Conservation (phyloP, 2,888 invertebrate genomes). For the Rotaria macrura region DNA sequence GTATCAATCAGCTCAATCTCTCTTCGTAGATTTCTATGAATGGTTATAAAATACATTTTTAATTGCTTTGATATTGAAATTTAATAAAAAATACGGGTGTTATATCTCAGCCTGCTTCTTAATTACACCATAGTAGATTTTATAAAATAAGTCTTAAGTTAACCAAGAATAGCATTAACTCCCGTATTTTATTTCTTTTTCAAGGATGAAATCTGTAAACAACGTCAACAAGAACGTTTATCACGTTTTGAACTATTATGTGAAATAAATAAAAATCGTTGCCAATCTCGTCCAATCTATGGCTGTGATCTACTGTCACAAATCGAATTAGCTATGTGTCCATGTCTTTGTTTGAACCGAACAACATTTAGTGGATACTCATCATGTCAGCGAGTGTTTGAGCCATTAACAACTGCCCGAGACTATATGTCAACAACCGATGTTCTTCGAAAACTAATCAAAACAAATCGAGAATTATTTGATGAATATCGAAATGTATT, state of each 20-base stretch:
- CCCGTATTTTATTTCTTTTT: not conserved
- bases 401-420: not conserved
- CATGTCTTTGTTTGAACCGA: not conserved
- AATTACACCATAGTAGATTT: no score
- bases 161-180: no score
- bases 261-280: not conserved
- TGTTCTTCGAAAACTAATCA: slow-evolving; percentile 51
- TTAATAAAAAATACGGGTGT: no score
- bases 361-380: not conserved
- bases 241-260: not conserved
- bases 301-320: not conserved
- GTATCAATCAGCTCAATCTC: no score
- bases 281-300: not conserved
- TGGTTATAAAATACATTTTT: no score
- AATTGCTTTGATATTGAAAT: no score
- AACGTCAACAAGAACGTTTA: not conserved
- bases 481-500: not conserved
- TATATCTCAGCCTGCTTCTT: no score
- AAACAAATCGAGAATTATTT: not conserved
- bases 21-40: no score
- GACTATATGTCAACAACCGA: not conserved
- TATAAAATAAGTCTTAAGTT: no score
- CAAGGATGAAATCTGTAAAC: not conserved
- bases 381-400: not conserved
- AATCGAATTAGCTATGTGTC: not conserved